Percentiles rank a stretch among this genome's conserved stretches.
These are phyloP conservation scores for Heliocidaris erythrogramma DNA, from an alignment of 35 echinoderm and acorn worm genomes.

Conservation along the genomic window DNA sequence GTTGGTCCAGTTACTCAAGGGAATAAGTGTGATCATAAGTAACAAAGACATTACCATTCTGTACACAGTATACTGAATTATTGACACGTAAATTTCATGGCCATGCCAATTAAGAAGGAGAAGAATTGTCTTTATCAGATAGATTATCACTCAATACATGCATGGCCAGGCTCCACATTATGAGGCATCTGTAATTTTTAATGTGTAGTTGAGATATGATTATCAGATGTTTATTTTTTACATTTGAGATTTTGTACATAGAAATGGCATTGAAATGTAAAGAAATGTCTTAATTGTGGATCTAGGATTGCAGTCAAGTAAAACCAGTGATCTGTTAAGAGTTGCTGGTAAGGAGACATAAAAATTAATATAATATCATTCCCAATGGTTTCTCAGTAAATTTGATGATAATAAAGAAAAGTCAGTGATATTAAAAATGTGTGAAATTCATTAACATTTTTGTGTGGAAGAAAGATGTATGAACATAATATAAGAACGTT, in stretches of 20 bases:
- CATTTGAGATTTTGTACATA: slow-evolving; percentile 5
- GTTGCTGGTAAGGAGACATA: background rate
- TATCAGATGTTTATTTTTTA: background rate
- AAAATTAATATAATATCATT: background rate
- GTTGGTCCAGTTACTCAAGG: background rate
- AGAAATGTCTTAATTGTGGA: background rate
- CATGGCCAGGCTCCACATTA: background rate
- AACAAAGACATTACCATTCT: too few relatives aligned
- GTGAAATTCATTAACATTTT: background rate
- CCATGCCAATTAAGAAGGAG: background rate
- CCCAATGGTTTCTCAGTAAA: background rate
- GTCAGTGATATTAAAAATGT: background rate
- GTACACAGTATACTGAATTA: too few relatives aligned
- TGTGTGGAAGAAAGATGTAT: too few relatives aligned
- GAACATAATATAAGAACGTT: too few relatives aligned
- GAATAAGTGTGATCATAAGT: too few relatives aligned
- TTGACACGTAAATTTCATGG: background rate
- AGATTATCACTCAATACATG: background rate
- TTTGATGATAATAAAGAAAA: background rate
- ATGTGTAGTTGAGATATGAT: background rate
- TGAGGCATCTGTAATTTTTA: background rate
- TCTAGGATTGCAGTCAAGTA: background rate
- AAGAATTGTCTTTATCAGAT: too few relatives aligned
- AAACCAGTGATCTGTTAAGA: background rate
- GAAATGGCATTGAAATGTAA: background rate